Conservation (phyloP, 2,113 vertebrate genomes). For the Cepphus grylle region DNA sequence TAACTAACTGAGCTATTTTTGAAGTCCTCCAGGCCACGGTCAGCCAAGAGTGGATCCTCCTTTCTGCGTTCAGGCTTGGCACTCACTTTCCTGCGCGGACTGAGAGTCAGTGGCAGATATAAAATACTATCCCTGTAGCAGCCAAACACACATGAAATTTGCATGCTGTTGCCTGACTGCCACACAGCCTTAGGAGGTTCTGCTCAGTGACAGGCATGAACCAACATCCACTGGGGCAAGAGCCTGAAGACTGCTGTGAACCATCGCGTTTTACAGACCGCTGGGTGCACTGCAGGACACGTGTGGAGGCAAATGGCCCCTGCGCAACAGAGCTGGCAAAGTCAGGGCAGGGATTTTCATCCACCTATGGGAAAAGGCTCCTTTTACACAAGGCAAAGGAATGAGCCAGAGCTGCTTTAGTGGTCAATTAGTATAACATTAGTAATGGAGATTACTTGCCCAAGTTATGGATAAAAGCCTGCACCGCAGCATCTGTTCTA, state of each 20-base stretch:
- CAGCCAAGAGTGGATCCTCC: neutral
- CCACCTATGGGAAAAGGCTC: neutral
- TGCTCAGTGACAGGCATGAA: neutral
- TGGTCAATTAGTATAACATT: neutral
- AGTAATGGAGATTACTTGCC: neutral
- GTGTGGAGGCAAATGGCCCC: fast-evolving
- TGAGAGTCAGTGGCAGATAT: neutral
- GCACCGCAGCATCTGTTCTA: neutral
- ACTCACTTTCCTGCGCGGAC: neutral
- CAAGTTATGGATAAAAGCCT: neutral
- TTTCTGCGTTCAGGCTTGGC: neutral
- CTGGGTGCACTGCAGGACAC: neutral
- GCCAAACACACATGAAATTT: fast-evolving
- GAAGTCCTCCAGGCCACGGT: neutral
- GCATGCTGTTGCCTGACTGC: too few relatives aligned
- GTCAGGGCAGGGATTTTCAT: neutral
- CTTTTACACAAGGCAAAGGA: neutral
- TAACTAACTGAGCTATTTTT: neutral
- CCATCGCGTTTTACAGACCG: fast-evolving
- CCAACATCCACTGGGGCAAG: neutral
- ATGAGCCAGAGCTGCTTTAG: neutral
- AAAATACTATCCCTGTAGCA: neutral
- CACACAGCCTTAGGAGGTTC: neutral
- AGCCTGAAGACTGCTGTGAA: neutral
- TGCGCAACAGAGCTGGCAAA: neutral